These are phyloP conservation scores for Poeciliopsis paucimaculata DNA, from an alignment of 2,797 vertebrate species.

Conservation along the genomic window DNA sequence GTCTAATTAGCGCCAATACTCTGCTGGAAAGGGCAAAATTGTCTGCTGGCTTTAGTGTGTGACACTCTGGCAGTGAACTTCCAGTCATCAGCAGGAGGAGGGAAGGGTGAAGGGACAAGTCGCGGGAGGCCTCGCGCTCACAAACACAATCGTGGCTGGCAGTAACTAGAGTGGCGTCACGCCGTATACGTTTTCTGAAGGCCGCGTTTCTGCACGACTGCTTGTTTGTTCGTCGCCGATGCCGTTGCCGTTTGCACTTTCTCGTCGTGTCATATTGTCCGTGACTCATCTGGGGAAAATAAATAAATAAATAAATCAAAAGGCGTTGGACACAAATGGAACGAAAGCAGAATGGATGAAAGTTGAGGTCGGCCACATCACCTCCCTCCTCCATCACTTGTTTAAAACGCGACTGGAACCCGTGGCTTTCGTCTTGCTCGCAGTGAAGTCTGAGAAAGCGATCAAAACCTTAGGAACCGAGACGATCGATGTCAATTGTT, in stretches of 20 bases:
- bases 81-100: conserved; percentile 34
- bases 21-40: conserved; percentile 71
- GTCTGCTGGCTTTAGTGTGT: conserved; percentile 62
- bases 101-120: neutral
- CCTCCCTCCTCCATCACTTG: too few relatives aligned
- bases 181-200: neutral
- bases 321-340: neutral
- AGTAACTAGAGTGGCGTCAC: neutral
- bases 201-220: conserved; percentile 1
- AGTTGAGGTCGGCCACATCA: neutral
- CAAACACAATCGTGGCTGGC: conserved; percentile 5
- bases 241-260: conserved; percentile 14
- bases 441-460: conserved; percentile 27
- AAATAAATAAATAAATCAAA: neutral
- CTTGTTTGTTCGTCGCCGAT: conserved; percentile 13
- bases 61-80: conserved; percentile 56
- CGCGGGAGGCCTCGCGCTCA: conserved; percentile 3
- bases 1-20: conserved; percentile 66
- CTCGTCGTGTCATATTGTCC: conserved; percentile 7
- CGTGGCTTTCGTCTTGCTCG: conserved; percentile 14
- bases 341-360: conserved; percentile 22
- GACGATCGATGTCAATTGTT: conserved; percentile 58
- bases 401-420: conserved; percentile 5
- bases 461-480: conserved; percentile 37
- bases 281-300: conserved; percentile 19